Conservation (phyloP, 2,797 vertebrate genomes). For the Dallia pectoralis region DNA sequence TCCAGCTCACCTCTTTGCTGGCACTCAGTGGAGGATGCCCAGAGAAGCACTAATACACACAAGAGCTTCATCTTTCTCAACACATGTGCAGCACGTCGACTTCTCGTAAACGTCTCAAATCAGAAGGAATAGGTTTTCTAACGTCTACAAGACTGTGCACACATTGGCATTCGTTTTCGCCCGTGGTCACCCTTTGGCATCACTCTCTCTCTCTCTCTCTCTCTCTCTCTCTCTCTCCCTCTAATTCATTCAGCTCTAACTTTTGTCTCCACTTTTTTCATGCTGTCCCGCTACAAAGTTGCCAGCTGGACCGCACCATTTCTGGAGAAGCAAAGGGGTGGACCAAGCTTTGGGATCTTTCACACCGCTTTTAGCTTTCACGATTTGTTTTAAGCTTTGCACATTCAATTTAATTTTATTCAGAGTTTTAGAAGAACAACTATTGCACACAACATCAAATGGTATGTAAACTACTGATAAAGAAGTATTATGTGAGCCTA, state of each 20-base stretch:
- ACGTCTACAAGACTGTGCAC: neutral
- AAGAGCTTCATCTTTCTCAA: slow-evolving; percentile 52
- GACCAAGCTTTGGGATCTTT: neutral
- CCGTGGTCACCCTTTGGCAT: neutral
- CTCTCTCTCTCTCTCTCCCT: slow-evolving; percentile 24
- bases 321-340: slow-evolving; percentile 16
- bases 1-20: slow-evolving; percentile 79
- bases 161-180: neutral
- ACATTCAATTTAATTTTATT: neutral
- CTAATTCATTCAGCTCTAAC: slow-evolving; percentile 39
- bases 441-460: neutral
- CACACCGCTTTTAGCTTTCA: too few species aligned
- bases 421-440: neutral
- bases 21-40: slow-evolving; percentile 52
- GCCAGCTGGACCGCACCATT: slow-evolving; percentile 49
- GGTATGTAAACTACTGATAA: neutral
- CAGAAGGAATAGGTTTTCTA: neutral
- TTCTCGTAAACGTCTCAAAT: neutral
- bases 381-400: too few species aligned
- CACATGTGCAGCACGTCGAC: neutral
- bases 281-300: slow-evolving; percentile 47
- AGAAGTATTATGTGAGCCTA: neutral
- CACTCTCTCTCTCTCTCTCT: slow-evolving; percentile 26
- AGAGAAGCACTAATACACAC: slow-evolving; percentile 48
- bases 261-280: slow-evolving; percentile 45